Conservation (phyloP, 2,888 invertebrate genomes). For the Aphidoletes aphidimyza region DNA sequence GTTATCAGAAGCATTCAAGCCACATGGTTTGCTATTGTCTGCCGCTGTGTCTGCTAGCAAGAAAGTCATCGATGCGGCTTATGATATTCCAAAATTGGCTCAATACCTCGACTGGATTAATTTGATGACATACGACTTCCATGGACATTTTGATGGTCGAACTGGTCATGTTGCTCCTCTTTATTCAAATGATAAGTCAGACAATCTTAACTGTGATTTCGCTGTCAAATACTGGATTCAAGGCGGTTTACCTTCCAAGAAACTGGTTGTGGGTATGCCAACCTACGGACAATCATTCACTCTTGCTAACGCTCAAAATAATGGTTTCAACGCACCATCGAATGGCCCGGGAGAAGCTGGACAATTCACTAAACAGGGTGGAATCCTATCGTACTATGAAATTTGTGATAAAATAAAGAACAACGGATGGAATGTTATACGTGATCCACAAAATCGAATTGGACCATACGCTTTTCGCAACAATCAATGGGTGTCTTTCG, state of each 20-base stretch:
- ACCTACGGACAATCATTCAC: slow-evolving; percentile 78
- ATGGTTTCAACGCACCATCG: slow-evolving; percentile 70
- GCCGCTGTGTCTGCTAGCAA: slow-evolving; percentile 72
- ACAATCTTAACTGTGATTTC: slow-evolving; percentile 63
- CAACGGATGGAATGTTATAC: slow-evolving; percentile 68
- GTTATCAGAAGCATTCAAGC: slow-evolving; percentile 14
- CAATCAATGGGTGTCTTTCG: slow-evolving; percentile 77
- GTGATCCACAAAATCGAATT: slow-evolving; percentile 70
- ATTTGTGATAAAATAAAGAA: slow-evolving; percentile 62
- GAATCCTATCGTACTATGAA: slow-evolving; percentile 79
- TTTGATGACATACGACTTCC: slow-evolving; percentile 80
- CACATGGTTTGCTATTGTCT: slow-evolving; percentile 67
- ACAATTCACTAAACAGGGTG: slow-evolving; percentile 72
- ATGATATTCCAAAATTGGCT: slow-evolving; percentile 69
- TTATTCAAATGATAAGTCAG: slow-evolving; percentile 66
- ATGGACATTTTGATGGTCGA: slow-evolving; percentile 74
- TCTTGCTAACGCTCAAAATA: slow-evolving; percentile 65
- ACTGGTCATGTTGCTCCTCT: slow-evolving; percentile 78
- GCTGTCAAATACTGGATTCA: slow-evolving; percentile 69
- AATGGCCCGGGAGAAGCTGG: slow-evolving; percentile 73
- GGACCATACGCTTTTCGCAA: slow-evolving; percentile 73
- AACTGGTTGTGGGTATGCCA: slow-evolving; percentile 77
- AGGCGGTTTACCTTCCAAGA: slow-evolving; percentile 72
- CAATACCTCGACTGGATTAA: slow-evolving; percentile 74
- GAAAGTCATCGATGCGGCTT: slow-evolving; percentile 68